Conservation (phyloP, 2,888 invertebrate genomes). For the Drosophila imparisetae region DNA sequence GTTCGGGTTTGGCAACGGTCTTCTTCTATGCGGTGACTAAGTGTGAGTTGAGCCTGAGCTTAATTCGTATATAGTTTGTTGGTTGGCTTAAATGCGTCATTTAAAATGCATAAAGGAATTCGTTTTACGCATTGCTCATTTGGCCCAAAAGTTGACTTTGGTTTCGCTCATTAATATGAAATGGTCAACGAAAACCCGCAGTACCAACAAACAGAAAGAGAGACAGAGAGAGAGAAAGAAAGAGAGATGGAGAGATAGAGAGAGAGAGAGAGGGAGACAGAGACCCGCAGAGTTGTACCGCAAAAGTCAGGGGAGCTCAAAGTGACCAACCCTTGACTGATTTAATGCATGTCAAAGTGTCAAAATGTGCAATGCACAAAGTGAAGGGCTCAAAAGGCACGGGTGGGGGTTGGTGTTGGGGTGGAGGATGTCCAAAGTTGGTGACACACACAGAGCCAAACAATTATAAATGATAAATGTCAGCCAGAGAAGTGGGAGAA, state of each 20-base stretch:
- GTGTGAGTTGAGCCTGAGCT: constrained; percentile 4
- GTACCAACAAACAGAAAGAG: constrained; percentile 4
- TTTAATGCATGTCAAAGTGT: constrained; percentile 81
- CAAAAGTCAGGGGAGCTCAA: constrained; percentile 55
- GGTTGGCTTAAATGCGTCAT: background rate
- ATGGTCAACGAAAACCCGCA: constrained; percentile 43
- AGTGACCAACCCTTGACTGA: constrained; percentile 71
- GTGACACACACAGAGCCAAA: constrained; percentile 61
- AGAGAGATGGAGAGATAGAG: background rate
- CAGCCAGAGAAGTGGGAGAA: constrained; percentile 26
- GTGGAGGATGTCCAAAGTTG: constrained; percentile 33
- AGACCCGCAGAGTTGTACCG: constrained; percentile 12
- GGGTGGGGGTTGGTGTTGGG: background rate
- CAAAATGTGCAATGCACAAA: constrained; percentile 76
- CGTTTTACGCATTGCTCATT: constrained; percentile 33
- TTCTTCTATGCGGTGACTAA: background rate
- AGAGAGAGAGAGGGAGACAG: background rate
- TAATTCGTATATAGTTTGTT: background rate
- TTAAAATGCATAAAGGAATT: constrained; percentile 12
- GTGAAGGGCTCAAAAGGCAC: constrained; percentile 24
- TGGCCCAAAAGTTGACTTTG: constrained; percentile 29
- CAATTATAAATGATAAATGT: constrained; percentile 80
- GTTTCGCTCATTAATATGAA: constrained; percentile 51
- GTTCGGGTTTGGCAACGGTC: background rate
- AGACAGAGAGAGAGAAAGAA: background rate